Base-by-base conservation (phyloP, 1,140 invertebrate genomes). In the Drosophila auraria region DNA sequence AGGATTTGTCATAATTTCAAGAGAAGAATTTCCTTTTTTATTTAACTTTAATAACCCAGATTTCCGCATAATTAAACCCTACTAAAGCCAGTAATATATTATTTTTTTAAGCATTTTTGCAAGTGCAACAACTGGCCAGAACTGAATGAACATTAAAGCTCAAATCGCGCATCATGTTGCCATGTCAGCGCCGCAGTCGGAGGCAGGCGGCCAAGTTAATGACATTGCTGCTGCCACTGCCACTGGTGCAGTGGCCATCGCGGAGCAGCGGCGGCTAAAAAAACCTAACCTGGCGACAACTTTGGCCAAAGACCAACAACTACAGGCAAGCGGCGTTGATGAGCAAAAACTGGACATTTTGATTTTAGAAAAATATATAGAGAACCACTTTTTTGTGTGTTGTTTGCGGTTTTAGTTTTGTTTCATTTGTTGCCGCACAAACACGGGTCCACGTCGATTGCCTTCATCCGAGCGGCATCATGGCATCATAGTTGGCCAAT, bases 341-440 rank as follows among this genome's bases (percentile, higher is more conserved):
- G 86, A 90, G 83, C 86, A 87, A 90, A 89, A 90, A 90, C 61
- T 90, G 82, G 86, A 80, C 86, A 86, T 90, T 90, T 90, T 90
- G 86, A 90, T 86, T 90, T 90, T 90, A 90, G 86, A 86, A 90
- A 89, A 90, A 82, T 90, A 86, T 90, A 90, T 90, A 90, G 86
- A 90, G 81, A 90, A 90, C 86, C 87, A 90, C 86, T 90, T 90
- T 90, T 87, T 87, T 89, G 56, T 44, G 60, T 54, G 54, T 42
- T 47, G 57, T 60, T 42, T 58, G 68, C 66, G 40, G 57, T 69
- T 70, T 82, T 36, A 49, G 62, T 77, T 77, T 61, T 60, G 45
- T 77, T 61, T 66, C 40, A 51, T 51, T 61, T 77, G 44, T 50
- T 60, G 54, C 59, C 64, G 58, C 59, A 50, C 63, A 51, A 20